Evolutionary conservation across 2,888 invertebrate species (phyloP), one percentile per base, ranked within the genome.

Genomic region (Gerris lacustris): DNA sequence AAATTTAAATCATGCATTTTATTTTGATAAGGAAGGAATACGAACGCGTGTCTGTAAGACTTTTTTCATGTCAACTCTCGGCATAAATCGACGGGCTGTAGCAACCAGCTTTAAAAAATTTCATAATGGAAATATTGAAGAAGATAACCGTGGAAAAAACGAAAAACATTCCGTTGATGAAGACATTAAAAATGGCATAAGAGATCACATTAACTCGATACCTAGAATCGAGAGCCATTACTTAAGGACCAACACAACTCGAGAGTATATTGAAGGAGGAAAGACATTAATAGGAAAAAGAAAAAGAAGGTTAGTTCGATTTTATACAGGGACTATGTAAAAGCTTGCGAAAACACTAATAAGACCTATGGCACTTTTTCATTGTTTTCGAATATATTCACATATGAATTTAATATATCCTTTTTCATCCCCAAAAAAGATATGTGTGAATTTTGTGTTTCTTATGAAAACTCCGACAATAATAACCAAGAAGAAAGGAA

Each of bases 61-160:
- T 6, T 77, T 76, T 69, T 67, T 77, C 9, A 76, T 75, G 31
- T 71, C 73, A 63, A 77, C 76, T 43, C 72, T 77, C 17, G 75
- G 73, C 63, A 76, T 77, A 68, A 72, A 73, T 17, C 74, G 74
- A 69, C 69, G 75, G 68, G 64, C 70, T 17, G 70, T 76, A 47
- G 71, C 75, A 31, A 76, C 75, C 47, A 72, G 73, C 55, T 72
- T 75, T 70, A n/a, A 71, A 43, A 47, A 47, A 47, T 47, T 7
- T 47, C 6, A 47, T 11, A 47, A 47, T 11, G 47, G 47, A 7
- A 11, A 7, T 11, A 47, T 47, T 6, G 11, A 47, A 7, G 47
- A 47, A 47, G 47, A 47, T 11, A 47, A 47, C 6, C 47, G 47
- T 7, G 47, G 47, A 6, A 47, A 47, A 11, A 47, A 6, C 11